Evolutionary conservation across 1,140 invertebrate species (phyloP), one percentile per base, ranked within the genome.

Genomic region (Oppia nitens): DNA sequence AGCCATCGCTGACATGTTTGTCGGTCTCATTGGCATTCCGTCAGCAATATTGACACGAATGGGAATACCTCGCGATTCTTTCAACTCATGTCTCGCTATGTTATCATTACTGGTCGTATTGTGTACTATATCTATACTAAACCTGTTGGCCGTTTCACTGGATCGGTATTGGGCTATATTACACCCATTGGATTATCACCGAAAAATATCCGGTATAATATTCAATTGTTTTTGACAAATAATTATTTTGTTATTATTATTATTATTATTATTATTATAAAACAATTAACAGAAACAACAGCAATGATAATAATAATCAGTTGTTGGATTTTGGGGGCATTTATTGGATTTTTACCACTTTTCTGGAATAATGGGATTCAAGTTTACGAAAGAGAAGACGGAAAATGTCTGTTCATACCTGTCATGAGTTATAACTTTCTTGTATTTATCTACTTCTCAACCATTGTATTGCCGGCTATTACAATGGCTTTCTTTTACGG

Each of bases 111-210:
- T 93, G 60, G 79, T 92, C 56, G 83, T 91, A 47, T 74, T 92
- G 25, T 93, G 88, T 67, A 92, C 88, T 29, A 86, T 88, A 64
- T 90, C 86, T 64, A 93, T 93, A 62, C 86, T 93, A 67, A 87
- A 85, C 68, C 72, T 93, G 64, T 84, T 93, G 1, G 88, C 86
- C 2, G 87, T 93, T 2, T 87, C 85, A 21, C 79, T 91, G 57
- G 88, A 93, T 74, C 77, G 88, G 47, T 92, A 90, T 70, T 90
- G 87, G 87, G 87, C 88, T 14, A 91, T 92, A 60, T 75, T 91
- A 0, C 79, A 87, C 71, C 87, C 88, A 0, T 84, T 93, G 81
- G 82, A 82, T 59, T 93, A 92, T 69, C 87, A 86, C 0, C 77
- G 84, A 60, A 86, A 84, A 68, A 86, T 90, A 57, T 78, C 83